Evolutionary conservation across 37 sponge, comb jelly and placozoan species (phyloP), one percentile per base, ranked within the genome.

Genomic region (Geodia barretti): DNA sequence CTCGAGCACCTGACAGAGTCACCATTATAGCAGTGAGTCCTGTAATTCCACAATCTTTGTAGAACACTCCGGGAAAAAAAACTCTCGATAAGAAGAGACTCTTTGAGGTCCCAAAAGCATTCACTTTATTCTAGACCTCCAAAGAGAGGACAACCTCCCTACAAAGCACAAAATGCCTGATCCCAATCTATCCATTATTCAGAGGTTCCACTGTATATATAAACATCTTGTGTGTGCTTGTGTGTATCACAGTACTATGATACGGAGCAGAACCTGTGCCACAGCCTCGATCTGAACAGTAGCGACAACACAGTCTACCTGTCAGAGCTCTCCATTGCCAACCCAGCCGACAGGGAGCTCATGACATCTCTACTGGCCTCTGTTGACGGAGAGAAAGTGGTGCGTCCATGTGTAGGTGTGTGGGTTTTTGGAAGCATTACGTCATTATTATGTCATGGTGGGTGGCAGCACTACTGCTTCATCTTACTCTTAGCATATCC

Each of bases 221-320:
- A n/a, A 3, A 1, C 34, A 4, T 68, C 1, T 29, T 2, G 58
- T 26, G 29, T 21, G 60, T 7, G 34, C 58, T 11, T 42, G 28
- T 43, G 38, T 74, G 3, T 3, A 61, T 21, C 69, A 30, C 73
- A 92, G 92, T 92, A 88, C 78, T 92, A 92, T 80, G 92, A 92
- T 41, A 80, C 84, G 82, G 92, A 92, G 21, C 75, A 66, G 39
- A 92, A 92, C 60, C 17, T 72, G 42, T 92, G 92, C 62, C 89
- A 75, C 35, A 68, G 66, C 5, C 74, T 84, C 25, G 83, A 87
- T 42, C 74, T 74, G 74, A 14, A 80, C n/a, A 24, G 25, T 24
- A 62, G 83, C 11, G 88, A 88, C 41, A 88, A 92, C 30, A 21
- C 35, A 19, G 29, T 88, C 31, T 62, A 39, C 29, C 85, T 83